Percentiles rank a stretch among this genome's conserved stretches.
phyloP scores from a whole-genome alignment of 2,888 invertebrate species.

The Dicyrtomina minuta region DNA sequence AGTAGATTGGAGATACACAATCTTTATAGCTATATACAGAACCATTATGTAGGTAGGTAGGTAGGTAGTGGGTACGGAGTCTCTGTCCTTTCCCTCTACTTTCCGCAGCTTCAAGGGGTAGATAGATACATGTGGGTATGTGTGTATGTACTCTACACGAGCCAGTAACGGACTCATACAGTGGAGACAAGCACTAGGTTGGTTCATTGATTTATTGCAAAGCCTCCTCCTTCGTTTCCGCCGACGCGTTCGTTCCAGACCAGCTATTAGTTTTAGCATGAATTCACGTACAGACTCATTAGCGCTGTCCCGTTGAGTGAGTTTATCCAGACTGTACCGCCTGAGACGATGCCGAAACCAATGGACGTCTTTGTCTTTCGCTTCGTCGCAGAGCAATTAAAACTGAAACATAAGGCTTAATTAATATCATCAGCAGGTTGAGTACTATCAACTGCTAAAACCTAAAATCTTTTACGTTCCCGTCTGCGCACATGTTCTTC shows the following conservation, averaged over 20 bases:
- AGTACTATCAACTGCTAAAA: neutral
- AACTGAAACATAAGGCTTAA: slow-evolving; percentile 43
- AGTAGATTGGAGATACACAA: neutral
- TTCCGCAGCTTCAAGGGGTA: too few relatives aligned
- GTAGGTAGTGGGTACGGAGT: too few relatives aligned
- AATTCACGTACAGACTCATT: slow-evolving; percentile 33
- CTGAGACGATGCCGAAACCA: slow-evolving; percentile 46
- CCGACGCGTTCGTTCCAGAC: slow-evolving; percentile 39
- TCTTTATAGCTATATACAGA: too few relatives aligned
- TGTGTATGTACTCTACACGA: too few relatives aligned
- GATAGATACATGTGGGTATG: too few relatives aligned
- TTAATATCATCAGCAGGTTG: slow-evolving; percentile 32
- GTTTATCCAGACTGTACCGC: slow-evolving; percentile 38
- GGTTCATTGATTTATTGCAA: slow-evolving; percentile 47
- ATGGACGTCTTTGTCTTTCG: slow-evolving; percentile 42
- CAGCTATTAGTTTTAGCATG: slow-evolving; percentile 40
- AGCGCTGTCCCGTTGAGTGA: slow-evolving; percentile 36
- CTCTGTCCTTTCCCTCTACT: too few relatives aligned
- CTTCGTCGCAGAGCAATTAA: slow-evolving; percentile 54
- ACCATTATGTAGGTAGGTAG: too few relatives aligned
- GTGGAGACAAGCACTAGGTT: slow-evolving; percentile 31
- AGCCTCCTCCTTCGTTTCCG: slow-evolving; percentile 45
- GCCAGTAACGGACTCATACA: neutral
- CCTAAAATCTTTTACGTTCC: neutral
- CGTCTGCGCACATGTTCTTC: neutral